Percentiles rank a stretch among this genome's conserved stretches.
Evolutionary conservation across 1,140 invertebrate species (phyloP).

Genomic region (Dreissena rostriformis): DNA sequence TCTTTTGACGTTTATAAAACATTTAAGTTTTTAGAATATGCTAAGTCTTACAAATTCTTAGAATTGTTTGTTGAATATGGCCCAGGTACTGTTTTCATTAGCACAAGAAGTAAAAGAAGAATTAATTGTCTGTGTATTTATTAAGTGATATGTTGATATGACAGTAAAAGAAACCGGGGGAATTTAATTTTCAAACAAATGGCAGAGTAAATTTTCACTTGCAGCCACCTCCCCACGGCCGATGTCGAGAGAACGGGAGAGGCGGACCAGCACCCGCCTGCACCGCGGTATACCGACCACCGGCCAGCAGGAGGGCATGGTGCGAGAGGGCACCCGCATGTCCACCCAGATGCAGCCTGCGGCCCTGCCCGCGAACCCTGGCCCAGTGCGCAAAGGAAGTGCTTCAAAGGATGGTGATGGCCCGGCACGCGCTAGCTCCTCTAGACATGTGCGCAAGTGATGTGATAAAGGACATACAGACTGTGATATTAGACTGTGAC

Average conservation of each 20-base stretch:
- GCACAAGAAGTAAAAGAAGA: too few relatives aligned
- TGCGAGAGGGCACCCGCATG: conserved; percentile 70
- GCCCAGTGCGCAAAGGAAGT: conserved; percentile 75
- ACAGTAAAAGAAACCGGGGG: too few relatives aligned
- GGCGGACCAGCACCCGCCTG: conserved; percentile 76
- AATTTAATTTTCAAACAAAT: too few relatives aligned
- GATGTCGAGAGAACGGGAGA: conserved; percentile 77
- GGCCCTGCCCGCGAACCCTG: conserved; percentile 66
- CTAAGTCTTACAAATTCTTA: too few relatives aligned
- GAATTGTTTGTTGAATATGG: too few relatives aligned
- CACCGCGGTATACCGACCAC: conserved; percentile 77
- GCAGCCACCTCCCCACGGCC: conserved; percentile 77
- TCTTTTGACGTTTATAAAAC: too few relatives aligned
- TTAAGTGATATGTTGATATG: too few relatives aligned
- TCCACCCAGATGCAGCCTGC: conserved; percentile 72
- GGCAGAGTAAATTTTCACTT: conserved; percentile 30
- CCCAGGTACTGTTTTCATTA: too few relatives aligned
- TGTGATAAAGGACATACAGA: conserved; percentile 1
- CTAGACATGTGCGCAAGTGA: conserved; percentile 75
- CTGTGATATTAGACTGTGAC: conserved; percentile 41
- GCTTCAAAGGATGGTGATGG: conserved; percentile 77
- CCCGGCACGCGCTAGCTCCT: conserved; percentile 71
- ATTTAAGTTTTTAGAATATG: too few relatives aligned
- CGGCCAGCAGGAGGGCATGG: conserved; percentile 57
- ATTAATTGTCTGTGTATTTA: too few relatives aligned